Conservation (phyloP, 92 coral and sea anemone species). For the Nematostella vectensis region DNA sequence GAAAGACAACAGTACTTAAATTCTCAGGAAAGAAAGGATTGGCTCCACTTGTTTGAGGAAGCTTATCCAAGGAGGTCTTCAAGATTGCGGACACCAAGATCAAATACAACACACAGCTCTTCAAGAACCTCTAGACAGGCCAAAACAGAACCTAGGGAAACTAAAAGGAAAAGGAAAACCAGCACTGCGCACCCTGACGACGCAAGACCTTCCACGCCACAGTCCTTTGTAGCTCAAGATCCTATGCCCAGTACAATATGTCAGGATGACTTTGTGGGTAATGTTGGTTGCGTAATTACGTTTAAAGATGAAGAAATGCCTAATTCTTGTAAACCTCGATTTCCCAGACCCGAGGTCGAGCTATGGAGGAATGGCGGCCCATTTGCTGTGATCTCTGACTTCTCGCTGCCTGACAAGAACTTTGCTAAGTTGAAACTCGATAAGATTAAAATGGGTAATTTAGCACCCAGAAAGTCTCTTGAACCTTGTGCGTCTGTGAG, state of each 20-base stretch:
- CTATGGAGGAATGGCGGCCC: constrained; percentile 52
- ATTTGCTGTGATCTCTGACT: constrained; percentile 42
- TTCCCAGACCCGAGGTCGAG: constrained; percentile 46
- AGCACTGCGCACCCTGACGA: neutral
- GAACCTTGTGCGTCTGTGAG: too few species aligned
- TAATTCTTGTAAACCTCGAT: constrained; percentile 4
- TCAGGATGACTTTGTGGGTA: too few species aligned
- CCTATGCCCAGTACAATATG: neutral
- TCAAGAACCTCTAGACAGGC: constrained; percentile 7
- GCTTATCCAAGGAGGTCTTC: constrained; percentile 75
- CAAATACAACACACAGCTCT: too few species aligned
- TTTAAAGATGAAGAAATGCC: neutral
- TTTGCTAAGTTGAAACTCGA: constrained; percentile 75
- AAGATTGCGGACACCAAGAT: constrained; percentile 24
- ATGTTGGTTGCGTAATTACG: too few species aligned
- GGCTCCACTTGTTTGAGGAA: constrained; percentile 76
- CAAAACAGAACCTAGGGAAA: neutral
- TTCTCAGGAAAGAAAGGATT: constrained; percentile 11
- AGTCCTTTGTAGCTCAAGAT: neutral
- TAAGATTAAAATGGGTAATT: constrained; percentile 45
- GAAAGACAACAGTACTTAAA: too few species aligned
- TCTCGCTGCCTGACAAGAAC: constrained; percentile 74
- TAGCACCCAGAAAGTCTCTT: too few species aligned
- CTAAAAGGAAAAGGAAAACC: neutral
- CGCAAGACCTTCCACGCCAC: neutral